Conservation (phyloP, 2,113 vertebrate species). For the Deroptyus accipitrinus region DNA sequence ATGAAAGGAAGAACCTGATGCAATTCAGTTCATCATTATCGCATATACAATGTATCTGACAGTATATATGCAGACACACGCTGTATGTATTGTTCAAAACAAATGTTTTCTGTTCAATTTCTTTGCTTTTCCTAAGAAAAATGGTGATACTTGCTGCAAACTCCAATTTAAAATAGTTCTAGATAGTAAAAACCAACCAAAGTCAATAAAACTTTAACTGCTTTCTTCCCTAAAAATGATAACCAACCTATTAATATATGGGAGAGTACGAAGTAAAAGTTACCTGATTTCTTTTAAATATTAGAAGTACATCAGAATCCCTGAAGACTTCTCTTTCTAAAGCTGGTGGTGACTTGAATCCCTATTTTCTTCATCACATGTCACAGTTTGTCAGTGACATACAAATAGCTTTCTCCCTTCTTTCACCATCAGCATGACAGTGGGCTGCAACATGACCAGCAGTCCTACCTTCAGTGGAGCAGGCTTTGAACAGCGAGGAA, state of each 20-base stretch:
- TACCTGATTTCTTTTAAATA: background rate
- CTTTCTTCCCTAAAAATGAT: background rate
- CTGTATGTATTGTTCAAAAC: background rate
- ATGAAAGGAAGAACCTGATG: background rate
- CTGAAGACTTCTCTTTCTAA: background rate
- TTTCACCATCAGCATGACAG: background rate
- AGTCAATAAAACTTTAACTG: background rate
- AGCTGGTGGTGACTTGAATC: background rate
- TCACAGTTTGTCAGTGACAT: background rate
- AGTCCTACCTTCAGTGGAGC: background rate
- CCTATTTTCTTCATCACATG: background rate
- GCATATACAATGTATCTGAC: background rate
- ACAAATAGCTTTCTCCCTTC: background rate
- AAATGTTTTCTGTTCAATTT: background rate
- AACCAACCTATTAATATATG: background rate
- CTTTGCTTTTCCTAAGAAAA: background rate
- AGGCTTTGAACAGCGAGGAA: background rate
- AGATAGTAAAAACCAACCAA: background rate
- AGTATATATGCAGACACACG: background rate
- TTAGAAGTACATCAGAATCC: background rate
- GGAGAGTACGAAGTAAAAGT: background rate
- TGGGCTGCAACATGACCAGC: background rate
- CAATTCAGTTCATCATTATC: background rate
- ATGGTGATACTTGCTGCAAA: background rate
- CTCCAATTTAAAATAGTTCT: background rate